Base-by-base conservation (phyloP, 2,113 vertebrate species). In the Thermophis baileyi region DNA sequence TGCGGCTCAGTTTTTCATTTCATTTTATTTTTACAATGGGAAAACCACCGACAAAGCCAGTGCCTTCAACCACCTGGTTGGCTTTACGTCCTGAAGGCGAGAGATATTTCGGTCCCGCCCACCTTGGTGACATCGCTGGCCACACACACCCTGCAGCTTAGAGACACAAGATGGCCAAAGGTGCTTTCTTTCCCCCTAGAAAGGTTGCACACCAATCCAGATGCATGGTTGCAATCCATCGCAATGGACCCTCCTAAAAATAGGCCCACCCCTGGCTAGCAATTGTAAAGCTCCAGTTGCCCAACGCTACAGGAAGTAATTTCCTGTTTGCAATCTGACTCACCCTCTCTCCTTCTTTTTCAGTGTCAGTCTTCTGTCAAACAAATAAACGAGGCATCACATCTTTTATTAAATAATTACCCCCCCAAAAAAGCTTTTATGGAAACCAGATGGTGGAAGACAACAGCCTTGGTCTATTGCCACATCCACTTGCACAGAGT, bases 311-410 rank as follows among this genome's bases (percentile, higher is more conserved):
- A 89, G 57, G 35, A 0, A 7, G 14, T 60, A 50, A 92, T 92
- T 90, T 92, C 93, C 74, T 92, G 81, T 69, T 86, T 87, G 87
- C 55, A 87, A 87, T 92, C 81, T 46, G 0, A 11, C 53, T 94
- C 54, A 55, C 51, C 44, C 3, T 86, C 92, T 89, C 88, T 30
- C 30, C 18, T 93, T 90, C 92, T 49, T 74, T 1, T 3, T 0
- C 60, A 44, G 51, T 51, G 16, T 60, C 47, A 91, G 1, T 16
- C 50, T 90, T 60, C 24, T 81, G 24, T 51, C 1, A 1, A 4
- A 54, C 16, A 49, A 92, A 30, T 0, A 16, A 92, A 88, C 1
- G 49, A 27, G 81, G 88, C 50, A 92, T 90, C 91, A 44, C 7
- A 81, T 93, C 1, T 44, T 6, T 94, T n/a, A 10, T 92, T 88